Evolutionary conservation across 2,113 vertebrate genomes (phyloP).

Genomic region (Brachionichthys hirsutus): DNA sequence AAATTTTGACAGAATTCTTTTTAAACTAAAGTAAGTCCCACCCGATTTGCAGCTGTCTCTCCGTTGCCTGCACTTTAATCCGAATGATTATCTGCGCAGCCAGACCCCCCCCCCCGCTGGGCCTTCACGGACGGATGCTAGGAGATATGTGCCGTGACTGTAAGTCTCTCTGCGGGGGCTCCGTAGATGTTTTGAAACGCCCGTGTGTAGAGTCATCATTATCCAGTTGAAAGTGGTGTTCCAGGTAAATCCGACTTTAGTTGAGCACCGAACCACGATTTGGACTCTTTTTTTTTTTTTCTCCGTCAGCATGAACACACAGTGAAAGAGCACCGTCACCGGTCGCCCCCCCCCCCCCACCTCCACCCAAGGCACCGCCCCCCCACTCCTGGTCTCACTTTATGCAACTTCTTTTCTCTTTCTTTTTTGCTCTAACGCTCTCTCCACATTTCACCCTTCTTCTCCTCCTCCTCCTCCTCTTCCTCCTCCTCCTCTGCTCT

Average conservation of each 20-base stretch:
- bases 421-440: slow-evolving; percentile 61
- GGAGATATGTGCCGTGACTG: slow-evolving; percentile 63
- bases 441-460: slow-evolving; percentile 58
- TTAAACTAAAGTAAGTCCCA: background rate
- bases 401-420: slow-evolving; percentile 40
- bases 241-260: slow-evolving; percentile 58
- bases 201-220: slow-evolving; percentile 58
- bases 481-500: slow-evolving; percentile 90
- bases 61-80: slow-evolving; percentile 49
- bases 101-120: slow-evolving; percentile 65
- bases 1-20: background rate
- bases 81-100: slow-evolving; percentile 60
- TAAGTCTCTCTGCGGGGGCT: slow-evolving; percentile 60
- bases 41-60: slow-evolving; percentile 37
- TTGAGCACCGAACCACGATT: slow-evolving; percentile 51
- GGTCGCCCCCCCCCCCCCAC: slow-evolving; percentile 59
- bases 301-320: slow-evolving; percentile 64
- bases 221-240: slow-evolving; percentile 71
- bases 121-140: slow-evolving; percentile 59
- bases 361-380: slow-evolving; percentile 66
- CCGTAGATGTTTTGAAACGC: background rate
- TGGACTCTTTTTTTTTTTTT: slow-evolving; percentile 32
- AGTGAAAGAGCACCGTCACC: slow-evolving; percentile 69
- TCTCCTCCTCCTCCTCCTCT: slow-evolving; percentile 37
- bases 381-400: slow-evolving; percentile 65